phyloP scores from a whole-genome alignment of 2,113 vertebrate species.

The Ammodytes marinus region DNA sequence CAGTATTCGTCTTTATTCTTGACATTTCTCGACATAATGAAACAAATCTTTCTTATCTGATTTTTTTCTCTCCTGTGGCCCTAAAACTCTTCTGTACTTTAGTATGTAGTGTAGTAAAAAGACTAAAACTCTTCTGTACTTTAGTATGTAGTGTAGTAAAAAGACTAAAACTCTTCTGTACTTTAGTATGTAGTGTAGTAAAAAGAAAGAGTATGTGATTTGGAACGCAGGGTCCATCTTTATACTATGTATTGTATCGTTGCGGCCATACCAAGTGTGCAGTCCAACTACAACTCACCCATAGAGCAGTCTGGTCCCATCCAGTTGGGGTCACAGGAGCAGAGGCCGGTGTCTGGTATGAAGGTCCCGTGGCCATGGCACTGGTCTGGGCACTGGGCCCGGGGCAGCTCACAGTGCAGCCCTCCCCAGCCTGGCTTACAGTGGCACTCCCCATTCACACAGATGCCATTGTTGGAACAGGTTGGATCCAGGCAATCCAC shows the following conservation, averaged over 20 bases:
- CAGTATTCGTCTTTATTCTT: too few species aligned
- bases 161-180: too few species aligned
- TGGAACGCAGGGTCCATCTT: background rate
- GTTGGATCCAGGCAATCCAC: slow-evolving; percentile 97
- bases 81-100: too few species aligned
- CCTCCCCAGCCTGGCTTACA: slow-evolving; percentile 98
- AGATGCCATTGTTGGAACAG: slow-evolving; percentile 96
- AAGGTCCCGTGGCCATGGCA: slow-evolving; percentile 97
- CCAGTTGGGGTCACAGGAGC: slow-evolving; percentile 98
- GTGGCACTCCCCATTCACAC: slow-evolving; percentile 95
- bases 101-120: too few species aligned
- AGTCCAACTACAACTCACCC: slow-evolving; percentile 85
- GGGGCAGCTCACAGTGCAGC: slow-evolving; percentile 92
- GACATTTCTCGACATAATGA: too few species aligned
- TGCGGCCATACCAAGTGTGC: background rate
- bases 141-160: too few species aligned
- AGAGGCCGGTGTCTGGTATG: slow-evolving; percentile 94
- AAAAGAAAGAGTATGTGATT: too few species aligned
- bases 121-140: too few species aligned
- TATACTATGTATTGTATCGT: background rate
- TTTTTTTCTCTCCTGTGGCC: too few species aligned
- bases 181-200: too few species aligned
- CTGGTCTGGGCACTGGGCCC: slow-evolving; percentile 97
- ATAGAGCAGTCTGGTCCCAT: slow-evolving; percentile 99
- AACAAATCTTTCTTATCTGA: too few species aligned